Percentiles rank a stretch among this genome's conserved stretches.
These are phyloP conservation scores for Enteromius anoplus DNA, from an alignment of 2,797 vertebrate genomes.

Conservation along the genomic window DNA sequence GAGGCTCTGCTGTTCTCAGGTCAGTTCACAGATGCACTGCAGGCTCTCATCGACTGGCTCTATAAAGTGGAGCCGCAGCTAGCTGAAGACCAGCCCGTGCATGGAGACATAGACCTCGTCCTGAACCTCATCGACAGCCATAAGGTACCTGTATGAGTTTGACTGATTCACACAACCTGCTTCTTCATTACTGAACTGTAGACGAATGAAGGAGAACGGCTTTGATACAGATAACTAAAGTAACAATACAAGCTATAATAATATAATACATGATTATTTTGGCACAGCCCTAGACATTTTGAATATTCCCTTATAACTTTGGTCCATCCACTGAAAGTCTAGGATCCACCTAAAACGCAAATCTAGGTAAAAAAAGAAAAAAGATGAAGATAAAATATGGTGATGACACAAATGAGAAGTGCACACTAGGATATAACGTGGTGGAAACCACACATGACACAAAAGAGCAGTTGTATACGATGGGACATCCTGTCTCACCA, in stretches of 20 bases:
- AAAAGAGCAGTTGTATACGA: neutral
- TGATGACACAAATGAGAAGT: neutral
- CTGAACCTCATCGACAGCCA: constrained; percentile 98
- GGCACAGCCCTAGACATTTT: neutral
- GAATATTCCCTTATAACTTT: neutral
- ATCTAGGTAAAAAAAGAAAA: neutral
- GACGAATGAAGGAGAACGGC: no score
- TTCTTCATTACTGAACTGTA: neutral
- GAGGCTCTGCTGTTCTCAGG: constrained; percentile 97
- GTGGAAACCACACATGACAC: neutral
- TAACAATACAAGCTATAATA: neutral
- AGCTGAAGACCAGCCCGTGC: constrained; percentile 96
- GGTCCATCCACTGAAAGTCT: neutral
- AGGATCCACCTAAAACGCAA: neutral
- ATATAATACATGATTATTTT: neutral
- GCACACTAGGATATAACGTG: neutral
- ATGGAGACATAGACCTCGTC: constrained; percentile 96
- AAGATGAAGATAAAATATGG: neutral
- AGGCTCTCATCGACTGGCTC: constrained; percentile 98
- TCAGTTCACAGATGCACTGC: constrained; percentile 96
- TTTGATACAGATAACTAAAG: neutral
- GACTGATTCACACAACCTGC: neutral
- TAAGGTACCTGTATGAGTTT: constrained; percentile 79
- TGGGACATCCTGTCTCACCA: neutral
- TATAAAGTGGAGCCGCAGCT: constrained; percentile 96